Conservation (phyloP, 1,140 invertebrate genomes). For the Danaus plexippus region DNA sequence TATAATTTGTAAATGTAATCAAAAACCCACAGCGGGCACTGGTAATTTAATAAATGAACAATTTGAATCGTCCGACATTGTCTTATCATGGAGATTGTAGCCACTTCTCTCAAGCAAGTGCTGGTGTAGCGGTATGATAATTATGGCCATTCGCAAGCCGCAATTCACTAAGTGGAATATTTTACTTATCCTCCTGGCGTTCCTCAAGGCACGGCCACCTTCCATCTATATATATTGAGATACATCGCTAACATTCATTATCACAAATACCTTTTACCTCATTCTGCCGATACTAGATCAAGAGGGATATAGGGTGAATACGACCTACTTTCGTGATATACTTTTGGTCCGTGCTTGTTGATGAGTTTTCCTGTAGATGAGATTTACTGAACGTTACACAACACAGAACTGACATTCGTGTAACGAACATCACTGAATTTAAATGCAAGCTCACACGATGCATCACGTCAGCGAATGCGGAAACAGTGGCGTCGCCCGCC, state of each 20-base stretch:
- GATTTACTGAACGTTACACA: conserved; percentile 29
- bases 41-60: no score
- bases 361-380: conserved; percentile 22
- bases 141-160: conserved; percentile 36
- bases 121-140: conserved; percentile 33
- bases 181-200: conserved; percentile 52
- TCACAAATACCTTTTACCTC: conserved; percentile 21
- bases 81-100: no score
- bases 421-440: conserved; percentile 41
- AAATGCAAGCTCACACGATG: conserved; percentile 45
- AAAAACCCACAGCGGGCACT: no score
- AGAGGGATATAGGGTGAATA: conserved; percentile 17
- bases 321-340: conserved; percentile 22
- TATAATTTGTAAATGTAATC: no score
- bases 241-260: conserved; percentile 46
- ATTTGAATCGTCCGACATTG: no score
- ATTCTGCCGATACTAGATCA: conserved; percentile 25
- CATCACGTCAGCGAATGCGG: conserved; percentile 44
- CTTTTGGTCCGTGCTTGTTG: conserved; percentile 30
- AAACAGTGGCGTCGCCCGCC: conserved; percentile 44
- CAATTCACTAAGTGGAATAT: conserved; percentile 59
- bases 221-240: conserved; percentile 44
- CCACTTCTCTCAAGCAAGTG: no score
- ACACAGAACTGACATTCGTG: conserved; percentile 38
- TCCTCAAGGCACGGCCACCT: conserved; percentile 45